A percentile compares a stretch with the other conserved stretches of the same genome.
Evolutionary conservation across 2,888 invertebrate species (phyloP).

Genomic region (Dusona sp.): DNA sequence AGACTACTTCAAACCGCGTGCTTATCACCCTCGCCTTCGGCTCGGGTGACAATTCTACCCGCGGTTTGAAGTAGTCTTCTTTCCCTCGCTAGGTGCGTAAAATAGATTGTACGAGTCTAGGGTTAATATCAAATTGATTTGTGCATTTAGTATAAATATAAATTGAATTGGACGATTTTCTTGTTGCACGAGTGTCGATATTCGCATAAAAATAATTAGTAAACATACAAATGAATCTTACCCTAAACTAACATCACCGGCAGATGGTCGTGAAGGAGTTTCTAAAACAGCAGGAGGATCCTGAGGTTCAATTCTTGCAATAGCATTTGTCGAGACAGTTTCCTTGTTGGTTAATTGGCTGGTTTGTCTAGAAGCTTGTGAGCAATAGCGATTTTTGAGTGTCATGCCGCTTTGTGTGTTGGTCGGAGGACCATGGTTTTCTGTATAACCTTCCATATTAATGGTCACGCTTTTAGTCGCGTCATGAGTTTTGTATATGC

Average conservation of each 20-base stretch:
- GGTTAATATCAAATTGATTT: background rate
- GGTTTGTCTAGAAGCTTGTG: constrained; percentile 28
- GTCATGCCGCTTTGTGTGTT: background rate
- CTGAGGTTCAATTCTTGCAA: background rate
- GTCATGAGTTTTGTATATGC: constrained; percentile 97
- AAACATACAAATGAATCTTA: background rate
- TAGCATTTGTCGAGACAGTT: background rate
- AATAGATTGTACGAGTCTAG: too few relatives aligned
- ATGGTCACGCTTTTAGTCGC: constrained; percentile 93
- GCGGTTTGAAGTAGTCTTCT: too few relatives aligned
- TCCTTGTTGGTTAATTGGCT: constrained; percentile 35
- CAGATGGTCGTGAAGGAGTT: background rate
- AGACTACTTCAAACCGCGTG: too few relatives aligned
- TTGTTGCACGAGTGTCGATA: background rate
- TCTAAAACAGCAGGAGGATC: constrained; percentile 36
- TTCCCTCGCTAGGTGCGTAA: too few relatives aligned
- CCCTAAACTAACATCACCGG: constrained; percentile 33
- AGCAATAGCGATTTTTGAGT: constrained; percentile 41
- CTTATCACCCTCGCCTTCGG: too few relatives aligned
- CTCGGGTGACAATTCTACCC: too few relatives aligned
- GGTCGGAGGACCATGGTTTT: background rate
- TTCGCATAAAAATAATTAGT: background rate
- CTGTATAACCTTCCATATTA: constrained; percentile 73
- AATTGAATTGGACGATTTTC: background rate
- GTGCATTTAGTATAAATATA: background rate